Conservation (phyloP, 2,797 vertebrate genomes). For the Phoeniculus purpureus region DNA sequence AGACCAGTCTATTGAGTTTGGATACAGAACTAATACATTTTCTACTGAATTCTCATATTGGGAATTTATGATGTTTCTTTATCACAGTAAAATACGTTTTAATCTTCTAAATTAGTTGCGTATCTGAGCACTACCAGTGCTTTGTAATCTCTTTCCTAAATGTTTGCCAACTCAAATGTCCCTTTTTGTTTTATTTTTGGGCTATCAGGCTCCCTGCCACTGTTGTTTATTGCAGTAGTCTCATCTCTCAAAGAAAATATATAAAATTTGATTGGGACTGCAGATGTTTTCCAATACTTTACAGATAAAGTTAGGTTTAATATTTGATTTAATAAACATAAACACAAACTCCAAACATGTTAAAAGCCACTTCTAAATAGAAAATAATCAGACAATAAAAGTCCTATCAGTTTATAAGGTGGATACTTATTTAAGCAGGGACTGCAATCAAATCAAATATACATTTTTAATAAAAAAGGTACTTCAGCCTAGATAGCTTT, state of each 20-base stretch:
- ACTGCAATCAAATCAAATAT: neutral
- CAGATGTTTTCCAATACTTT: neutral
- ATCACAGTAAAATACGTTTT: slow-evolving; percentile 17
- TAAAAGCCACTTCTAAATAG: slow-evolving; percentile 14
- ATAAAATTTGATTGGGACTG: neutral
- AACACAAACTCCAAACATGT: neutral
- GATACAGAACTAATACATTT: neutral
- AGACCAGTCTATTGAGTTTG: neutral
- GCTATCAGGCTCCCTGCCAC: neutral
- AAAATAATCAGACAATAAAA: slow-evolving; percentile 5
- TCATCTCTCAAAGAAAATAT: neutral
- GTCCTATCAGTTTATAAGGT: neutral
- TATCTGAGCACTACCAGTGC: neutral
- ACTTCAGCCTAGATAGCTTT: slow-evolving; percentile 8
- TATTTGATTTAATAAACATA: slow-evolving; percentile 2
- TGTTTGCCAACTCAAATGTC: neutral
- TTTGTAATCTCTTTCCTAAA: slow-evolving; percentile 35
- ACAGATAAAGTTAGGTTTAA: neutral
- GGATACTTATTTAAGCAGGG: neutral
- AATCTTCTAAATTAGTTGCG: slow-evolving; percentile 8
- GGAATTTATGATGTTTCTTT: neutral
- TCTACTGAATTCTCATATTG: neutral
- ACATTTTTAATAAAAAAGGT: slow-evolving; percentile 42
- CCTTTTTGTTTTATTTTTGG: slow-evolving; percentile 27
- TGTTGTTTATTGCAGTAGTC: neutral